A percentile compares a stretch with the other conserved stretches of the same genome.
Evolutionary conservation across 2,797 vertebrate species (phyloP).

Genomic region (Limosa lapponica): DNA sequence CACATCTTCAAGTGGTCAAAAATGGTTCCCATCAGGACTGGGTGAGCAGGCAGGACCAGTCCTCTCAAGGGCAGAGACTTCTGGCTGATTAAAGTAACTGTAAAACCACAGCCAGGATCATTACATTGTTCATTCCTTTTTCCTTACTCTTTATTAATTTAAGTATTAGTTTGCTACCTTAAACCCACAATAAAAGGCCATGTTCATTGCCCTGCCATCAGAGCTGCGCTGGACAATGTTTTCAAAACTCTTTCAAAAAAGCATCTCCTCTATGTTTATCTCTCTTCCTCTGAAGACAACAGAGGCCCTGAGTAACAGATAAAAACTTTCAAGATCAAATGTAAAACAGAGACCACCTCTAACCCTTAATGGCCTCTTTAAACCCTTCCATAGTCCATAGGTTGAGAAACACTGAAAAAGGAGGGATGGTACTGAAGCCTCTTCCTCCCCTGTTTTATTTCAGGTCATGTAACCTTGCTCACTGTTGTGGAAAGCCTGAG

Average conservation of each 20-base stretch:
- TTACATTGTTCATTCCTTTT: rapidly evolving
- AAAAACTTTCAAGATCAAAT: slow-evolving; percentile 17
- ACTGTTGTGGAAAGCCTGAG: slow-evolving; percentile 35
- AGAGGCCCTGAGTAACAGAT: neutral
- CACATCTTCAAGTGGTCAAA: neutral
- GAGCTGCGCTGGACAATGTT: neutral
- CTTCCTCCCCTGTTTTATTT: slow-evolving; percentile 39
- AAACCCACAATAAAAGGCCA: neutral
- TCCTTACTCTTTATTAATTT: neutral
- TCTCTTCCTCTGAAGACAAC: slow-evolving; percentile 3
- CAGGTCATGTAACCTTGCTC: slow-evolving; percentile 49
- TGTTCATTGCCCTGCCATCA: neutral
- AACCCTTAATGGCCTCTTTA: slow-evolving; percentile 2
- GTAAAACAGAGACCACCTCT: slow-evolving; percentile 8
- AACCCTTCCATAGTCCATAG: neutral
- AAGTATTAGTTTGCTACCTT: neutral
- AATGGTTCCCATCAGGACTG: neutral
- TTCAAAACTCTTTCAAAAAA: neutral
- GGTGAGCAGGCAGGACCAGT: neutral
- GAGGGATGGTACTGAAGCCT: neutral
- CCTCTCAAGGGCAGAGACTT: neutral
- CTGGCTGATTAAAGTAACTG: neutral
- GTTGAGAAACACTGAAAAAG: slow-evolving; percentile 3
- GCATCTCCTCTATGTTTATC: neutral
- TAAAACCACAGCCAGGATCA: neutral